Evolutionary conservation across 2,797 vertebrate species (phyloP).

Genomic region (Sebastolobus altivelis): DNA sequence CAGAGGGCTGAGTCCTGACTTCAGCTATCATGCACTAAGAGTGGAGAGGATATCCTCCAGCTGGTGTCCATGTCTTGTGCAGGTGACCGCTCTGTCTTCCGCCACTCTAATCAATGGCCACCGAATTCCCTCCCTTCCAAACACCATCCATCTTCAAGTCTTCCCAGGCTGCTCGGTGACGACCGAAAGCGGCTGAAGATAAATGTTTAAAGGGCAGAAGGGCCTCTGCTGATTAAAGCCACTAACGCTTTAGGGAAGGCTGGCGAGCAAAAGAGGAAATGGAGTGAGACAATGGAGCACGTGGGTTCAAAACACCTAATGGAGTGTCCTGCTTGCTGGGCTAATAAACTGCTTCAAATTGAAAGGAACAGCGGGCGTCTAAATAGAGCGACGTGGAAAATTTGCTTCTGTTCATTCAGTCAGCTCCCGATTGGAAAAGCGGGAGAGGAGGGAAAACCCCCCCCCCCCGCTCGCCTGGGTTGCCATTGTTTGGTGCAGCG

Average conservation of each 20-base stretch:
- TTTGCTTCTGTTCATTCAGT: constrained; percentile 77
- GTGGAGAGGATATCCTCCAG: constrained; percentile 47
- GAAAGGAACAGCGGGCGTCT: constrained; percentile 83
- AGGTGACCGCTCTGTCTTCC: constrained; percentile 72
- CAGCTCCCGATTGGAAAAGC: constrained; percentile 63
- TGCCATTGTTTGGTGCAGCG: constrained; percentile 55
- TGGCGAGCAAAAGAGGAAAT: constrained; percentile 76
- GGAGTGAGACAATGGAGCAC: constrained; percentile 78
- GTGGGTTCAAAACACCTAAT: constrained; percentile 82
- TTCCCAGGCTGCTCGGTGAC: constrained; percentile 60
- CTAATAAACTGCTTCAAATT: constrained; percentile 85
- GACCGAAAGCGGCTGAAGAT: constrained; percentile 73
- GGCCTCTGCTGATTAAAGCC: constrained; percentile 76
- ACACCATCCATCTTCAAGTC: constrained; percentile 74
- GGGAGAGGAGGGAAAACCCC: constrained; percentile 19
- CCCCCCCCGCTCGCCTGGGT: background rate
- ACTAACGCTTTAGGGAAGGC: constrained; percentile 69
- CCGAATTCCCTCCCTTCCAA: constrained; percentile 60
- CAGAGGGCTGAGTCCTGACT: constrained; percentile 51
- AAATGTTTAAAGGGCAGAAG: constrained; percentile 70
- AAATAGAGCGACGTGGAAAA: constrained; percentile 82
- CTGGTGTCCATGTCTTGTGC: constrained; percentile 64
- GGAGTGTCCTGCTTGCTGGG: constrained; percentile 77
- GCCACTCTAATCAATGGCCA: constrained; percentile 75
- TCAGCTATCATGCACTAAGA: constrained; percentile 39